A percentile compares a stretch with the other conserved stretches of the same genome.
phyloP scores from a whole-genome alignment of 2,888 invertebrate genomes.

The Sthenelais limicola region DNA sequence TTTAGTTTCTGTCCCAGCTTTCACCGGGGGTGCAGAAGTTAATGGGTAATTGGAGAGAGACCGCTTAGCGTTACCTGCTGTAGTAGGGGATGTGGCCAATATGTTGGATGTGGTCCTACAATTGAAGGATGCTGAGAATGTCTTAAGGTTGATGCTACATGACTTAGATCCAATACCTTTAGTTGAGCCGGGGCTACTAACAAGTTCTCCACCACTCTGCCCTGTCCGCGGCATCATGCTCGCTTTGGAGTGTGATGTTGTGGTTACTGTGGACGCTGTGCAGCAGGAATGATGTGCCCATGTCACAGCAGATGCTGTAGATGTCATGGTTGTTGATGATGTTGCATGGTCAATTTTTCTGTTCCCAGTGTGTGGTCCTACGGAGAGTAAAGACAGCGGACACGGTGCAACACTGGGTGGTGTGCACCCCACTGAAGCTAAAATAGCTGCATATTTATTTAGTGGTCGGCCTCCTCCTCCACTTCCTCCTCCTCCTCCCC shows the following conservation, averaged over 20 bases:
- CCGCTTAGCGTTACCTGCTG: no score
- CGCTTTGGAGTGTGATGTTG: background rate
- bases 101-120: background rate
- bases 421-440: constrained; percentile 26
- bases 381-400: constrained; percentile 19
- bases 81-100: background rate
- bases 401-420: background rate
- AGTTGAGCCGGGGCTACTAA: constrained; percentile 23
- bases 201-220: no score
- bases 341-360: background rate
- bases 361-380: no score
- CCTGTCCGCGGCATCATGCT: no score
- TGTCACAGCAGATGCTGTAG: no score
- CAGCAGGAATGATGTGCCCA: constrained; percentile 14
- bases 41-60: no score
- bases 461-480: background rate
- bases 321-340: no score
- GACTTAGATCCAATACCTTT: constrained; percentile 22
- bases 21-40: no score
- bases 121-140: constrained; percentile 26
- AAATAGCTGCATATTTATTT: constrained; percentile 25
- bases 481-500: no score
- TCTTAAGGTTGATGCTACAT: constrained; percentile 24
- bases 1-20: no score
- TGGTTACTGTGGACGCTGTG: background rate